phyloP scores from a whole-genome alignment of 2,113 vertebrate species.

The Orthonyx spaldingii region DNA sequence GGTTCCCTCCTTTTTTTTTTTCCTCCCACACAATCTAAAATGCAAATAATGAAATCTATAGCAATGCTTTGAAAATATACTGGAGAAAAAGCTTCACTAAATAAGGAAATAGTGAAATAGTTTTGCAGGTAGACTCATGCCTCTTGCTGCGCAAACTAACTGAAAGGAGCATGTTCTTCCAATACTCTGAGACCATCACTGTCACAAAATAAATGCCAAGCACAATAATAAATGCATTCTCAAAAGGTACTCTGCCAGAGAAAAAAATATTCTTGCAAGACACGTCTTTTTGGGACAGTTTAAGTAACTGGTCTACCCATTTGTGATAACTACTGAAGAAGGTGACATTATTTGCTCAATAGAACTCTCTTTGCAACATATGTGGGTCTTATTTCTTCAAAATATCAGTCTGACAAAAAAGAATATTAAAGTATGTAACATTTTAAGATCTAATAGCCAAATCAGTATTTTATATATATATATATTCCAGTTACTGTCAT shows the following conservation, averaged over 20 bases:
- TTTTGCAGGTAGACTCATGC: neutral
- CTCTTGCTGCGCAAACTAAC: neutral
- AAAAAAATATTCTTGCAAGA: neutral
- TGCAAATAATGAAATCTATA: conserved; percentile 57
- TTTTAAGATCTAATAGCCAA: neutral
- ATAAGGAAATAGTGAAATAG: neutral
- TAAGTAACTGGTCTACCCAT: neutral
- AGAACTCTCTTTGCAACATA: neutral
- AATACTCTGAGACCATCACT: neutral
- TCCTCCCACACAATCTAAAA: conserved; percentile 47
- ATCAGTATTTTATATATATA: neutral
- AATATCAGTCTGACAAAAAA: neutral
- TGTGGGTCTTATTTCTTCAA: neutral
- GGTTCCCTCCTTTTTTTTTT: neutral
- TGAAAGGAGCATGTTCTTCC: neutral
- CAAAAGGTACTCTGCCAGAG: neutral
- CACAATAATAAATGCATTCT: neutral
- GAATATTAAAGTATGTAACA: neutral
- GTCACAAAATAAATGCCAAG: neutral
- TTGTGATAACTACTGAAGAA: neutral
- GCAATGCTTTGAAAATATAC: neutral
- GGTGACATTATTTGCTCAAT: neutral
- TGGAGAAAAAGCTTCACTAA: neutral
- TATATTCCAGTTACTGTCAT: neutral
- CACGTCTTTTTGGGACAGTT: neutral